Conservation (phyloP, 2,888 invertebrate species). For the Frankliniella fusca region DNA sequence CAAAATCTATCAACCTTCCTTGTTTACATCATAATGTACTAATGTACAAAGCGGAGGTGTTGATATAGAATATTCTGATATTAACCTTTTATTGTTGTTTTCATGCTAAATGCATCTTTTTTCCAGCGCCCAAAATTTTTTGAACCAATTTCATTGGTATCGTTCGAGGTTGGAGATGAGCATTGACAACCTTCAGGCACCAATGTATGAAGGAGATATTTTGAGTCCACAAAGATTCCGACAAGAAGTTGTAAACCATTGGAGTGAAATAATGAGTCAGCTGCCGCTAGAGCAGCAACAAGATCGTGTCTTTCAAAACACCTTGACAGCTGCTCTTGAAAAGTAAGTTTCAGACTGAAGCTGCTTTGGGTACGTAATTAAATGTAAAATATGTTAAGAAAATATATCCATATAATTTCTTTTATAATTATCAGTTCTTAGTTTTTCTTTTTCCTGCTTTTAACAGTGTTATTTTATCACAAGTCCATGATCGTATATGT, state of each 20-base stretch:
- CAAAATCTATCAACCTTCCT: not conserved
- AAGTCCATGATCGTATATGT: not conserved
- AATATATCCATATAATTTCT: no score
- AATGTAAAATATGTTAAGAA: not conserved
- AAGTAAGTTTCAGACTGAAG: not conserved
- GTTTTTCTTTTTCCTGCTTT: not conserved
- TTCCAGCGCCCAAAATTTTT: not conserved
- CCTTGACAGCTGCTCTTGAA: not conserved
- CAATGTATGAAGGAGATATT: not conserved
- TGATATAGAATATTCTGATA: not conserved
- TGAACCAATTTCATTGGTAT: not conserved
- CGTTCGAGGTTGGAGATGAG: not conserved
- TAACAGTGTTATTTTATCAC: not conserved
- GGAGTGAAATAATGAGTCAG: constrained; percentile 5
- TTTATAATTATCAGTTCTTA: no score
- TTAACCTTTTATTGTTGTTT: not conserved
- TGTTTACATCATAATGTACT: not conserved
- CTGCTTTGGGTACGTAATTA: not conserved
- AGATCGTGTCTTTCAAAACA: not conserved
- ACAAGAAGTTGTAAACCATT: not conserved
- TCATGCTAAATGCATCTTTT: not conserved
- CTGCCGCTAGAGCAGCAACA: not conserved
- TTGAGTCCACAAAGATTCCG: not conserved
- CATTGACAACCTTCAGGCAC: not conserved
- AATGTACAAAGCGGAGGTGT: not conserved